These are phyloP conservation scores for Altica lythri DNA, from an alignment of 2,888 invertebrate species.

Conservation along the genomic window DNA sequence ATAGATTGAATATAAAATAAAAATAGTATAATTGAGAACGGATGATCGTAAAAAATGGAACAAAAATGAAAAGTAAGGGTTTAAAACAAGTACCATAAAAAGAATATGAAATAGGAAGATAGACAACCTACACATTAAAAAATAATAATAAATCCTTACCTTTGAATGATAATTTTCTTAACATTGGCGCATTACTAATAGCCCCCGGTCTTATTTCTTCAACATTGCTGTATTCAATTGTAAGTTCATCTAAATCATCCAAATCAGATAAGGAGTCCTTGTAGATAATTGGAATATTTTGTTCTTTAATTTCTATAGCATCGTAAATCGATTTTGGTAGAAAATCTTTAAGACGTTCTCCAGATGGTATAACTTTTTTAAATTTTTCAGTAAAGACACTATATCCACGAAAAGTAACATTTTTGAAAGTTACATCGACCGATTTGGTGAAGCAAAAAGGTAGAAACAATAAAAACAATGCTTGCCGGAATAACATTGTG, in stretches of 20 bases:
- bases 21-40: no score
- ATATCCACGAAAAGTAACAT: slow-evolving; percentile 43
- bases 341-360: slow-evolving; percentile 40
- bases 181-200: slow-evolving; percentile 36
- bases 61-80: no score
- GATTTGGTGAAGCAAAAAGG: slow-evolving; percentile 26
- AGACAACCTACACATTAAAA: no score
- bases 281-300: slow-evolving; percentile 42
- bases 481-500: no score
- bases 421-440: slow-evolving; percentile 40
- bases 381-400: slow-evolving; percentile 43
- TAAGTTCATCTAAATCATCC: slow-evolving; percentile 42
- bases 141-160: slow-evolving; percentile 24
- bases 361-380: slow-evolving; percentile 37
- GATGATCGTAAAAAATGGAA: no score
- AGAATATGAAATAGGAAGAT: no score
- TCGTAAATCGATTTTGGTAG: slow-evolving; percentile 41
- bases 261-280: slow-evolving; percentile 41
- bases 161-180: slow-evolving; percentile 38
- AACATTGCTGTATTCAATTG: slow-evolving; percentile 37
- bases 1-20: no score
- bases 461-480: slow-evolving; percentile 20
- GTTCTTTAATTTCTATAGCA: slow-evolving; percentile 41
- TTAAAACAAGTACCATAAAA: no score
- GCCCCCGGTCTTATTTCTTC: slow-evolving; percentile 40